These are phyloP conservation scores for Eolophus roseicapilla DNA, from an alignment of 2,113 vertebrate genomes.

Conservation along the genomic window DNA sequence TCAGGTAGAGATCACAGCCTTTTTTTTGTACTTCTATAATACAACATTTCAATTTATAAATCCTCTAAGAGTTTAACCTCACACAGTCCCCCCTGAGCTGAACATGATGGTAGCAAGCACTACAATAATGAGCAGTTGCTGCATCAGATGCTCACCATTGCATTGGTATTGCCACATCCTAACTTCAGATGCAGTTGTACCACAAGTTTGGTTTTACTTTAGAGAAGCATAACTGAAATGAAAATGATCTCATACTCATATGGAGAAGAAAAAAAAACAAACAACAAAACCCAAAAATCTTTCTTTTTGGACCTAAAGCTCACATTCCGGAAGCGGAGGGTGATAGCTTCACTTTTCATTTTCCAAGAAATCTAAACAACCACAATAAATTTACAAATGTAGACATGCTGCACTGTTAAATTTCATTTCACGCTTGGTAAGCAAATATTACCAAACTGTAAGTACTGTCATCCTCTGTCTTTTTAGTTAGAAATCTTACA, in stretches of 20 bases:
- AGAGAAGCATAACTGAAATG: neutral
- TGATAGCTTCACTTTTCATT: slow-evolving; percentile 61
- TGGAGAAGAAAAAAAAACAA: neutral
- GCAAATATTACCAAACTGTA: slow-evolving; percentile 76
- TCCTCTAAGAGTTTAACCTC: neutral
- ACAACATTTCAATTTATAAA: neutral
- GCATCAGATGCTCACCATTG: neutral
- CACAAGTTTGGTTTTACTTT: neutral
- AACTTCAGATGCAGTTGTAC: neutral
- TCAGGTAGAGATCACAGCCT: neutral
- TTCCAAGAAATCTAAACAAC: slow-evolving; percentile 74
- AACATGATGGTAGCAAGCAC: fast-evolving
- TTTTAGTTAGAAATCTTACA: slow-evolving; percentile 75
- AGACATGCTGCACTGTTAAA: slow-evolving; percentile 73
- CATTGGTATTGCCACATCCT: neutral
- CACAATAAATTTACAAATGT: slow-evolving; percentile 77
- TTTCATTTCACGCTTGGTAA: slow-evolving; percentile 81
- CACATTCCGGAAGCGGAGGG: slow-evolving; percentile 11
- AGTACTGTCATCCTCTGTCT: slow-evolving; percentile 72
- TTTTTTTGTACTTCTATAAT: neutral
- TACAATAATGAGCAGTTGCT: neutral
- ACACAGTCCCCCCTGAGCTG: neutral
- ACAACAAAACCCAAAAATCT: neutral
- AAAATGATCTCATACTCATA: neutral
- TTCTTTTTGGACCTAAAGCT: neutral